Base-by-base conservation (phyloP, 2,888 invertebrate species). In the Machimus rusticus region DNA sequence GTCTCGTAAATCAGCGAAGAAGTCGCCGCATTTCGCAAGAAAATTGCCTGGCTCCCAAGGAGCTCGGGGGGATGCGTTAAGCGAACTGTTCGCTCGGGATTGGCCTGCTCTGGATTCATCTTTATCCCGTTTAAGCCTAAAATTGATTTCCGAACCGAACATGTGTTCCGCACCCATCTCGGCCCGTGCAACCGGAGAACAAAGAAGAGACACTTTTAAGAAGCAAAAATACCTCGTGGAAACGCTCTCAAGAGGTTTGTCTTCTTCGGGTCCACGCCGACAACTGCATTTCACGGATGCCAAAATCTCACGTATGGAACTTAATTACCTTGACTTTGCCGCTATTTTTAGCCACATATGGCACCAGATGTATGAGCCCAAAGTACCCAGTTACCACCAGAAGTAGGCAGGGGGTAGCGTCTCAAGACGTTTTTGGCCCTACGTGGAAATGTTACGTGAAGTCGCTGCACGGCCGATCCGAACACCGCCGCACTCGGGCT, bases 251-350 rank as follows among this genome's bases (percentile, higher is more conserved):
- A 66, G 66, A 66, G 66, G n/a, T 55, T 28, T 34, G 39, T 51
- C 79, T 51, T 81, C 76, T 34, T 34, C 76, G 34, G 3, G 76
- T 37, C 34, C 76, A 76, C 34, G 9, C 78, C 39, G 43, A 37
- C 78, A 78, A 78, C 81, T 81, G 51, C 55, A 81, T 81, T 81
- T 51, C 28, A 81, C 55, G 34, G 81, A 81, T 81, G 51, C 51
- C 51, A 51, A 81, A 81, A 81, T 81, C 51, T 81, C 55, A 81
- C 81, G 81, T 81, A 51, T 81, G 55, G 81, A 81, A 51, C 51
- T 55, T 81, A 81, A 81, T 81, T 81, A 81, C 81, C 81, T 81
- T 81, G 81, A 81, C 81, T 46, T 55, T 81, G 81, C 12, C 31
- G 46, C 55, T 81, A 81, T 81, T 81, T 81, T 81, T 81, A 55